A percentile compares a stretch with the other conserved stretches of the same genome.
These are phyloP conservation scores for Sebastes paucispinis DNA, from an alignment of 2,797 vertebrate genomes.

Conservation along the genomic window DNA sequence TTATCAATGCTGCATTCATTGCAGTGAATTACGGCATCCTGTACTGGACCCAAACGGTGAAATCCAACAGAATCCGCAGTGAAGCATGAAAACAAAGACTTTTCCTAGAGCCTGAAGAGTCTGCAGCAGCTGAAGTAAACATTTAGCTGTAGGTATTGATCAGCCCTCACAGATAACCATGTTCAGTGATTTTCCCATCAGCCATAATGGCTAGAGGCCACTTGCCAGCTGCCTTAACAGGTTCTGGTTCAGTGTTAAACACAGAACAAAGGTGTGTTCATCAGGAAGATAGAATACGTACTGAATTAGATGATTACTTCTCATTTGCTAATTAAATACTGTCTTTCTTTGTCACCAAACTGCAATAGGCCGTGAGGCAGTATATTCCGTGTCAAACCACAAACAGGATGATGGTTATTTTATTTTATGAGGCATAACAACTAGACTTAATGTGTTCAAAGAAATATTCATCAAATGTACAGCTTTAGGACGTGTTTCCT, in stretches of 20 bases:
- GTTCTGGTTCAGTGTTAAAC: constrained; percentile 11
- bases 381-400: background rate
- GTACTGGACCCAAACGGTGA: background rate
- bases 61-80: background rate
- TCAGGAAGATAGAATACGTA: background rate
- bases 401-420: background rate
- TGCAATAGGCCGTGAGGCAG: background rate
- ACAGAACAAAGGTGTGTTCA: background rate
- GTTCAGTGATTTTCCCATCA: constrained; percentile 27
- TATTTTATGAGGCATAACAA: background rate
- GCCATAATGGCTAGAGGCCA: constrained; percentile 10
- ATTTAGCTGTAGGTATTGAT: constrained; percentile 35
- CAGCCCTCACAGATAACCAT: constrained; percentile 10
- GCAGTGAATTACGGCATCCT: background rate
- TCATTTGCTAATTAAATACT: background rate
- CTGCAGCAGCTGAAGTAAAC: background rate
- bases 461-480: background rate
- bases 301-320: background rate
- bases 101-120: background rate
- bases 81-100: background rate
- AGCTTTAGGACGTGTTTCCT: background rate
- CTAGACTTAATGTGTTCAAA: background rate
- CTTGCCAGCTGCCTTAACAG: constrained; percentile 9
- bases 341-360: background rate
- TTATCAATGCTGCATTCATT: background rate